phyloP scores from a whole-genome alignment of 2,797 vertebrate genomes.

The Acanthis flammea region DNA sequence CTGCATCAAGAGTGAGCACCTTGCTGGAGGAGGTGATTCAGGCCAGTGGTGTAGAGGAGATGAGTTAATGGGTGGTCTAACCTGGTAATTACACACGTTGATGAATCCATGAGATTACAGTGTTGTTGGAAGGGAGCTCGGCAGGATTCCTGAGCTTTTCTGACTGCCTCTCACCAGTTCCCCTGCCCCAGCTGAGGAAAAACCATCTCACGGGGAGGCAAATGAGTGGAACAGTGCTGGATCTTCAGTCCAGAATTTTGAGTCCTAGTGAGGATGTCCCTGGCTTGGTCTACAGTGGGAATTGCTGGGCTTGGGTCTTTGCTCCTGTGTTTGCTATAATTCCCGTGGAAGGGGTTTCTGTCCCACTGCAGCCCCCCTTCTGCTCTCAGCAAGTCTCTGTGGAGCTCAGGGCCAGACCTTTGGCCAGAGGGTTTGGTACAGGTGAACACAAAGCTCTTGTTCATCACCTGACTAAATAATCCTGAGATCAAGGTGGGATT shows the following conservation, averaged over 20 bases:
- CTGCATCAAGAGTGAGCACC: not conserved
- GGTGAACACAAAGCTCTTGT: not conserved
- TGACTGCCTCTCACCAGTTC: not conserved
- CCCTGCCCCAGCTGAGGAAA: not conserved
- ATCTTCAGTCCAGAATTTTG: not conserved
- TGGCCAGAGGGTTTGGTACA: not conserved
- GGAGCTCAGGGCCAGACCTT: not conserved
- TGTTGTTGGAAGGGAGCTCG: not conserved
- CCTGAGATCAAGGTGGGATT: not conserved
- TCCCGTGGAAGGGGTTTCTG: not conserved
- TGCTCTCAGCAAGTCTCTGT: not conserved
- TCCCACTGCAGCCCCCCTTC: not conserved
- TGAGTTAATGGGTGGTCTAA: not conserved
- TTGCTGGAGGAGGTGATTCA: not conserved
- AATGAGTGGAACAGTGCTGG: not conserved
- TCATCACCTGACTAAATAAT: not conserved
- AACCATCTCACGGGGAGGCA: not conserved
- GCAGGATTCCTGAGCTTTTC: not conserved
- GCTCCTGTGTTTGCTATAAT: not conserved
- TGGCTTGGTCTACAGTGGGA: not conserved
- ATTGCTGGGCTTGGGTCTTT: not conserved
- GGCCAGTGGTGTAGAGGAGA: not conserved
- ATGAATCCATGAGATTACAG: not conserved
- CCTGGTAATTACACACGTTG: fast-evolving
- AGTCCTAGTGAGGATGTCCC: not conserved